phyloP scores from a whole-genome alignment of 64 coral and sea anemone genomes.

The Montipora sp. region DNA sequence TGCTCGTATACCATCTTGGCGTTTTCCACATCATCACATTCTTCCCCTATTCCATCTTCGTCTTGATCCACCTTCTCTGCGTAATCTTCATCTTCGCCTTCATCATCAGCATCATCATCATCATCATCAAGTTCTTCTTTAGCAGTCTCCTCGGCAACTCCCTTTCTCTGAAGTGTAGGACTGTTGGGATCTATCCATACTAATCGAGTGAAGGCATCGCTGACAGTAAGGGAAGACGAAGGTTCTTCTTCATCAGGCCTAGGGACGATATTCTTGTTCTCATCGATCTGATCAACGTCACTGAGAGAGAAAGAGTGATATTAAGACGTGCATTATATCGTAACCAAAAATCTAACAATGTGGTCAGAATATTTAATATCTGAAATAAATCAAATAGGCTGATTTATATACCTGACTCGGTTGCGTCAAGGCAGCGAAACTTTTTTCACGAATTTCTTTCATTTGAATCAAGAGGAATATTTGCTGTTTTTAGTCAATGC shows the following conservation, averaged over 20 bases:
- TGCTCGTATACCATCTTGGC: neutral
- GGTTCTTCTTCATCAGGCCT: neutral
- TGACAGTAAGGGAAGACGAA: neutral
- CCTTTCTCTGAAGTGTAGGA: conserved; percentile 63
- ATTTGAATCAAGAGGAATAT: too few species aligned
- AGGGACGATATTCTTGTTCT: conserved; percentile 47
- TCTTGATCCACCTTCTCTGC: conserved; percentile 28
- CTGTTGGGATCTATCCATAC: conserved; percentile 52
- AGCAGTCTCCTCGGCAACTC: conserved; percentile 39
- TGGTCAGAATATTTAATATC: neutral
- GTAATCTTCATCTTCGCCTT: conserved; percentile 60
- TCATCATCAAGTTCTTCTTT: conserved; percentile 38
- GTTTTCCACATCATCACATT: neutral
- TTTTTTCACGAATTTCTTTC: too few species aligned
- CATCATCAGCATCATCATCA: conserved; percentile 66
- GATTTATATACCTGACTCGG: neutral
- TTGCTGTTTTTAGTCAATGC: too few species aligned
- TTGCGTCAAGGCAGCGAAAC: too few species aligned
- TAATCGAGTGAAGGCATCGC: conserved; percentile 17
- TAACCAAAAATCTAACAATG: neutral
- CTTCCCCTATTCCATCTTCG: conserved; percentile 25
- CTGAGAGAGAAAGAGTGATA: conserved; percentile 3
- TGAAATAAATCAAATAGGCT: neutral
- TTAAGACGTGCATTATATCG: neutral
- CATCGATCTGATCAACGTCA: conserved; percentile 43